Evolutionary conservation across 2,888 invertebrate species (phyloP).

Genomic region (Scaptomyza flava): DNA sequence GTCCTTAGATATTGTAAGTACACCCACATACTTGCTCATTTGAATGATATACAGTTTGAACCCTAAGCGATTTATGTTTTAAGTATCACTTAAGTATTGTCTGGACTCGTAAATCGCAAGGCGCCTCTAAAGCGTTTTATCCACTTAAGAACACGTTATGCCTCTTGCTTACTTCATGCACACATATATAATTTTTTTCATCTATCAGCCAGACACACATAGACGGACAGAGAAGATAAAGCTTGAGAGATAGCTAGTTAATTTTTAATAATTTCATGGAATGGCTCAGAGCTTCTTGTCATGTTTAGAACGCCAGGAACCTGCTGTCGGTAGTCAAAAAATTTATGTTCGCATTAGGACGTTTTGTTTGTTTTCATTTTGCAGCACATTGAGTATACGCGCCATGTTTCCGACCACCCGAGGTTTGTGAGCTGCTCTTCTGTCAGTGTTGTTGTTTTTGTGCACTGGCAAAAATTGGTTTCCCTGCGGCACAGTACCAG

Average conservation of each 20-base stretch:
- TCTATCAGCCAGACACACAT: neutral
- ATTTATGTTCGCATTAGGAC: constrained; percentile 41
- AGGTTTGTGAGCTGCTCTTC: constrained; percentile 4
- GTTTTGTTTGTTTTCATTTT: constrained; percentile 55
- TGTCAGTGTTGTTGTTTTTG: constrained; percentile 18
- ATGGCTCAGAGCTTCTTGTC: constrained; percentile 11
- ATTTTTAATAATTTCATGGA: constrained; percentile 45
- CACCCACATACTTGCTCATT: constrained; percentile 25
- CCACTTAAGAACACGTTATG: constrained; percentile 61
- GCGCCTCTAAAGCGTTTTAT: constrained; percentile 52
- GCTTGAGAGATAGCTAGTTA: constrained; percentile 1
- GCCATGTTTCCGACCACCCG: constrained; percentile 4
- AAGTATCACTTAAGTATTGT: constrained; percentile 77
- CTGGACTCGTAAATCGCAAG: constrained; percentile 74
- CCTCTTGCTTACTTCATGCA: constrained; percentile 31
- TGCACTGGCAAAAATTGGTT: constrained; percentile 34
- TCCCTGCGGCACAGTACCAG: constrained; percentile 70
- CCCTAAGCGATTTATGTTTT: constrained; percentile 76
- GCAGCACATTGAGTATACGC: constrained; percentile 61
- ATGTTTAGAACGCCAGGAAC: constrained; percentile 13
- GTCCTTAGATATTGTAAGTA: constrained; percentile 24
- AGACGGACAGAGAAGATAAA: neutral
- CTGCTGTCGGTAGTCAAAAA: constrained; percentile 6
- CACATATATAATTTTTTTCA: constrained; percentile 1
- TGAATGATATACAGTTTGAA: constrained; percentile 54